These are phyloP conservation scores for Anadara kagoshimensis DNA, from an alignment of 1,140 invertebrate genomes.

Conservation along the genomic window DNA sequence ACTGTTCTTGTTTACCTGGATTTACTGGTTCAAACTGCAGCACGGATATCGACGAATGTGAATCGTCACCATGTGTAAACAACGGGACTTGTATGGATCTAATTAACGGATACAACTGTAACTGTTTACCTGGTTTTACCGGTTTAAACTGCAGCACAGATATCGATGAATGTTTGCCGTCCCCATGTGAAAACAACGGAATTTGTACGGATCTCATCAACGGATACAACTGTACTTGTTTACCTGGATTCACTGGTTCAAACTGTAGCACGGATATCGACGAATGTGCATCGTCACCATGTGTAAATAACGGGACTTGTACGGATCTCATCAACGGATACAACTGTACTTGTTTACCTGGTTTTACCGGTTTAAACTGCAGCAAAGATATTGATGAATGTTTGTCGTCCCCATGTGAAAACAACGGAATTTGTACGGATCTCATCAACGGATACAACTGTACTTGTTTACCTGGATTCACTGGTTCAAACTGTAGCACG, in stretches of 20 bases:
- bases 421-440: not conserved
- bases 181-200: conserved; percentile 12
- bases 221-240: conserved; percentile 33
- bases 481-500: conserved; percentile 58
- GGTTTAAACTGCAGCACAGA: conserved; percentile 29
- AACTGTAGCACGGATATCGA: conserved; percentile 34
- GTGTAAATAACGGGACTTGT: too few relatives aligned
- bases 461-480: conserved; percentile 44
- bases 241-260: conserved; percentile 27
- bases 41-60: conserved; percentile 45
- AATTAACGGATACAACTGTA: conserved; percentile 36
- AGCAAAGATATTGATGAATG: conserved; percentile 22
- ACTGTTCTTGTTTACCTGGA: conserved; percentile 46
- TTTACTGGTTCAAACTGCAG: conserved; percentile 47
- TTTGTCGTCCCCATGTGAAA: conserved; percentile 17
- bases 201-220: conserved; percentile 13
- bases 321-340: not conserved
- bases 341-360: not conserved
- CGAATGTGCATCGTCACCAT: too few relatives aligned
- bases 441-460: conserved; percentile 34
- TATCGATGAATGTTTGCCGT: conserved; percentile 8
- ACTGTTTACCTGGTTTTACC: conserved; percentile 30
- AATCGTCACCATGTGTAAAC: conserved; percentile 35
- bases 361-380: not conserved
- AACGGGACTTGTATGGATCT: conserved; percentile 31